phyloP scores from a whole-genome alignment of 2,888 invertebrate genomes.

The Coronaproctus castanopsis region DNA sequence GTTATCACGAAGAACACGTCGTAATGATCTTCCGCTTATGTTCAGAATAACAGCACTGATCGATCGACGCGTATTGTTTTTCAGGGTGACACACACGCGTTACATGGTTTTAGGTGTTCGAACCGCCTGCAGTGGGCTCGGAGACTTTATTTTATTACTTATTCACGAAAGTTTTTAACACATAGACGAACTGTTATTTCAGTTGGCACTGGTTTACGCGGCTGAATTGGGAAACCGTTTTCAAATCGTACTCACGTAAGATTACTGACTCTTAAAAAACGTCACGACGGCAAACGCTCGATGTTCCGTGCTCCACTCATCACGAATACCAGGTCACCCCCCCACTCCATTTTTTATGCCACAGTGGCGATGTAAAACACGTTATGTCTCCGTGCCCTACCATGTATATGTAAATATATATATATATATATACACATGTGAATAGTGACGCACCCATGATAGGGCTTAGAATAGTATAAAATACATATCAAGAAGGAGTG shows the following conservation, averaged over 20 bases:
- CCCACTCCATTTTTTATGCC: no score
- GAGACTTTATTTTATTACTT: not conserved
- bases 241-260: not conserved
- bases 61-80: not conserved
- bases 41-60: not conserved
- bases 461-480: no score
- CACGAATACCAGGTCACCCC: no score
- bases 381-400: no score
- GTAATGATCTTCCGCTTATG: not conserved
- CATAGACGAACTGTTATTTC: not conserved
- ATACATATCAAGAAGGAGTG: no score
- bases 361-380: no score
- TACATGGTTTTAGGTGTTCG: not conserved
- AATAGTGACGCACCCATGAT: no score
- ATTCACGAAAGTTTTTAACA: not conserved
- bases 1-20: not conserved
- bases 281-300: not conserved
- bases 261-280: not conserved
- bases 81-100: not conserved
- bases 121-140: not conserved
- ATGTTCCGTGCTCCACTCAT: not conserved
- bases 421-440: no score
- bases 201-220: not conserved
- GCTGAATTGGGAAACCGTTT: not conserved
- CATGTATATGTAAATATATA: no score